These are phyloP conservation scores for Drosophila kepulauana DNA, from an alignment of 1,140 invertebrate species.

Conservation along the genomic window DNA sequence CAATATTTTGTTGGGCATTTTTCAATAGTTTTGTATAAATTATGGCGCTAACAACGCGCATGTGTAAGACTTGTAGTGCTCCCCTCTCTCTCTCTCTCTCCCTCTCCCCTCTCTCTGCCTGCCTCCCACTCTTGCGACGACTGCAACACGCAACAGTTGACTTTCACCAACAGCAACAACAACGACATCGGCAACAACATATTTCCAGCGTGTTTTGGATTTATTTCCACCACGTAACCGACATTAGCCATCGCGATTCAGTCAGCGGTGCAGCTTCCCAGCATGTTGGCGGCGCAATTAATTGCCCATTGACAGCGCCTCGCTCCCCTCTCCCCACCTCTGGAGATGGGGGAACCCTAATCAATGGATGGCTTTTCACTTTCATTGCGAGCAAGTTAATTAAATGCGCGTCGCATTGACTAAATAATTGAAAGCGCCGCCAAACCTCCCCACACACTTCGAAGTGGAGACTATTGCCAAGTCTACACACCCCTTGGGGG, in stretches of 20 bases:
- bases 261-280: constrained; percentile 34
- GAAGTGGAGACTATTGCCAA: not conserved
- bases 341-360: constrained; percentile 26
- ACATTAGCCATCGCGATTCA: constrained; percentile 38
- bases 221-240: constrained; percentile 62
- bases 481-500: constrained; percentile 10
- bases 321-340: not conserved
- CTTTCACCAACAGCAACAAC: constrained; percentile 62
- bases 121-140: constrained; percentile 5
- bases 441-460: too few relatives aligned
- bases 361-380: constrained; percentile 69
- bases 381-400: constrained; percentile 64
- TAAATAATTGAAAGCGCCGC: constrained; percentile 36
- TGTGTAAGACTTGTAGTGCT: constrained; percentile 50
- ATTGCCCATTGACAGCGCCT: constrained; percentile 63
- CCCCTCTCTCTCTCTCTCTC: not conserved
- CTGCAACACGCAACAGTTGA: constrained; percentile 81
- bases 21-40: constrained; percentile 76
- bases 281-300: constrained; percentile 54
- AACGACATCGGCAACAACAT: constrained; percentile 12
- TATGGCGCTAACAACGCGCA: constrained; percentile 70
- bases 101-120: not conserved
- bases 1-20: constrained; percentile 50
- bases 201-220: constrained; percentile 48
- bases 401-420: constrained; percentile 31